Base-by-base conservation (phyloP, 2,113 vertebrate genomes). In the Gambusia affinis region DNA sequence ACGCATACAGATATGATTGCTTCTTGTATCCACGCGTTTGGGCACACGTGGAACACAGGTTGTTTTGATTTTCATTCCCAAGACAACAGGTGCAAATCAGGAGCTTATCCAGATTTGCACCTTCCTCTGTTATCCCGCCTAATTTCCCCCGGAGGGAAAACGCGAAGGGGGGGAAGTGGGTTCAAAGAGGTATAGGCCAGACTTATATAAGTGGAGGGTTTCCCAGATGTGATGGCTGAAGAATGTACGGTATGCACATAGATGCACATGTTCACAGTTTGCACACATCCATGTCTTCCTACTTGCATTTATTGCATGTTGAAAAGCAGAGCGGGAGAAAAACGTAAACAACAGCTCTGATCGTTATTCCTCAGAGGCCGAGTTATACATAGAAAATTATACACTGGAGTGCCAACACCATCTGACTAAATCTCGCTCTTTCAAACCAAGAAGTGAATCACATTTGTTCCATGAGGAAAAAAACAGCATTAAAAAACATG, bases 311-410 rank as follows among this genome's bases (percentile, higher is more conserved):
- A 64, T 82, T 62, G 80, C 70, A 37, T 69, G 66, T 64, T 31
- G 76, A 80, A 72, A 73, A 66, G 44, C 68, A 35, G 66, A 70
- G 61, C 66, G 67, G 44, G 60, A 54, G 65, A 78, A 78, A 81
- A 83, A 81, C 61, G 72, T 72, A 64, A 86, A 80, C 80, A 85
- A 81, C 88, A 87, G 67, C 57, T 19, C 60, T 67, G 81, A 74
- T 76, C 62, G 82, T 83, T 81, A 64, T 68, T 78, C 82, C 73
- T 76, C 35, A 24, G 82, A 90, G 87, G 84, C 88, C 88, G 82
- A 39, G 84, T 89, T 94, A 94, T 89, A 93, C 89, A 94, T 93
- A 94, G 93, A 91, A 92, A 94, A 95, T 94, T 87, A 94, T 90
- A 94, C 79, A 82, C 69, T 90, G 73, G 60, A 65, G 61, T 85